phyloP scores from a whole-genome alignment of 2,113 vertebrate genomes.

The Lichenostomus cassidix region DNA sequence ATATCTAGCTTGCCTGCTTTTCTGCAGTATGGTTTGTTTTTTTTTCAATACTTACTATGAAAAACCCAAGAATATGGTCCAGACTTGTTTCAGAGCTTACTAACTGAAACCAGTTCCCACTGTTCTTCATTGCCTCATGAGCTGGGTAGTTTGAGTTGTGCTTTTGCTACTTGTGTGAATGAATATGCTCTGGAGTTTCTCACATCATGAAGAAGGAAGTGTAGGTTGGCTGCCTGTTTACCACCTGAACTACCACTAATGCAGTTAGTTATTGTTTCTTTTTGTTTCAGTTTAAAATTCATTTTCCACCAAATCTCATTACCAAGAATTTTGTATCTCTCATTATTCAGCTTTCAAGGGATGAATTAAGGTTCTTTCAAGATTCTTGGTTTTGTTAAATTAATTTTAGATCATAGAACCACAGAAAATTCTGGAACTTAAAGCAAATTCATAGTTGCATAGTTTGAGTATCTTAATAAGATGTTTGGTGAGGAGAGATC shows the following conservation, averaged over 20 bases:
- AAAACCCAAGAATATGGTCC: neutral
- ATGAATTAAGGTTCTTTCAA: neutral
- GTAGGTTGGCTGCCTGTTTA: neutral
- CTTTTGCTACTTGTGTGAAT: neutral
- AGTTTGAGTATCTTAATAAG: neutral
- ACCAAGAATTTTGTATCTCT: neutral
- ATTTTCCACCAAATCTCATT: neutral
- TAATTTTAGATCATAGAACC: neutral
- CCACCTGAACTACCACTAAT: neutral
- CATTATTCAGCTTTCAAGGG: neutral
- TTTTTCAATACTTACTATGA: neutral
- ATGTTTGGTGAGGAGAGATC: neutral
- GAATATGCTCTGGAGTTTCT: neutral
- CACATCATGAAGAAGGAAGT: neutral
- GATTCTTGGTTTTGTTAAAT: neutral
- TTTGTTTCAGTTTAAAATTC: neutral
- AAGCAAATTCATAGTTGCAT: neutral
- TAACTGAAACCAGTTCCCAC: neutral
- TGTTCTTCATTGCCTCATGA: neutral
- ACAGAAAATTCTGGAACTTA: neutral
- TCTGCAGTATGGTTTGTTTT: neutral
- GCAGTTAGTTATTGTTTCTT: neutral
- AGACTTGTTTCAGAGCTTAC: neutral
- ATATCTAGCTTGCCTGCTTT: neutral
- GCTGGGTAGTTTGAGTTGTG: neutral